A percentile compares a stretch with the other conserved stretches of the same genome.
phyloP scores from a whole-genome alignment of 53 echinoderm and acorn worm genomes.

The Paracentrotus lividus region DNA sequence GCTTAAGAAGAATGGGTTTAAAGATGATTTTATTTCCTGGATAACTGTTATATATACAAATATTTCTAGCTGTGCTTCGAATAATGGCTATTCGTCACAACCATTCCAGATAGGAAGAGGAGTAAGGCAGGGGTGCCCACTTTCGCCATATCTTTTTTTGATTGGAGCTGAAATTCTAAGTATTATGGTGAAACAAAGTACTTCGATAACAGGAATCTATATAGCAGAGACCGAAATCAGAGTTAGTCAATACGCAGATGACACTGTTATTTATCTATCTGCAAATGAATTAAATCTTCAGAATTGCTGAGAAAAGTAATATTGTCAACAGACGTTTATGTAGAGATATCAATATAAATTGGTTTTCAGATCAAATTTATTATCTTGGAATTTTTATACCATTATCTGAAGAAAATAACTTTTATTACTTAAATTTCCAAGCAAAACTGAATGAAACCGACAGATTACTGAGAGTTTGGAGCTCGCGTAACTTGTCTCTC shows the following conservation, averaged over 20 bases:
- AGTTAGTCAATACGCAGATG: not conserved
- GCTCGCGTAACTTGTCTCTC: not conserved
- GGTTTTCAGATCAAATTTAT: not conserved
- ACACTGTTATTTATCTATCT: not conserved
- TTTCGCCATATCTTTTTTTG: not conserved
- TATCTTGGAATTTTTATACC: not conserved
- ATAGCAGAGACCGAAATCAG: not conserved
- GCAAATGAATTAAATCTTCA: not conserved
- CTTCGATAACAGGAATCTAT: not conserved
- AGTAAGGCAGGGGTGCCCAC: constrained; percentile 48
- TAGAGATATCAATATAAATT: not conserved
- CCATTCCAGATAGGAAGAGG: not conserved
- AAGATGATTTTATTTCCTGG: not conserved
- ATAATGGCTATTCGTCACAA: constrained; percentile 36
- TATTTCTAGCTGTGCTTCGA: not conserved
- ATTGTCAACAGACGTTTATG: not conserved
- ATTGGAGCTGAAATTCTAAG: not conserved
- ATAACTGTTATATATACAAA: not conserved
- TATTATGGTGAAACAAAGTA: not conserved
- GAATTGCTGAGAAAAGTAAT: not conserved
- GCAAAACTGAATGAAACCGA: not conserved
- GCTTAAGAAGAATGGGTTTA: not conserved
- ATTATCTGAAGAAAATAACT: not conserved
- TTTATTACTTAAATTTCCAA: not conserved
- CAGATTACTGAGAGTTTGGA: not conserved